Conservation (phyloP, 2,113 vertebrate species). For the Myrmecobius fasciatus region DNA sequence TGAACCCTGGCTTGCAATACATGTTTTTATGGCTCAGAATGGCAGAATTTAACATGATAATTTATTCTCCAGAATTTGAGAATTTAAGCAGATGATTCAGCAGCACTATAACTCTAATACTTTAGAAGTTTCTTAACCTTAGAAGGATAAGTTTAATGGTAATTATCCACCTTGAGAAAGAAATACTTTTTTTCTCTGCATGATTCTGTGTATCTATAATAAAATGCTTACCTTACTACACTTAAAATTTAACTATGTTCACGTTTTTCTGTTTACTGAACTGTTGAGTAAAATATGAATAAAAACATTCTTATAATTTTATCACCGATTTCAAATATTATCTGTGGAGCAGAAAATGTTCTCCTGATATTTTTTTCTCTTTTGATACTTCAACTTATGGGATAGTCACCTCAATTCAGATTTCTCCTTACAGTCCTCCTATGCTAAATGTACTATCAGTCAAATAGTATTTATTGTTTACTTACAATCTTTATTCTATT, state of each 20-base stretch:
- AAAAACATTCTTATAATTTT: neutral
- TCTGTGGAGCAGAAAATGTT: neutral
- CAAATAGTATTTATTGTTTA: neutral
- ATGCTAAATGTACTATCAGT: neutral
- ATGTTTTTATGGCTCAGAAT: neutral
- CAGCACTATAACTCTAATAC: neutral
- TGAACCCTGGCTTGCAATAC: neutral
- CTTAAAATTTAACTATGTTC: neutral
- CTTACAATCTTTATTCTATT: neutral
- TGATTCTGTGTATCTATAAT: neutral
- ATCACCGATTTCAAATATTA: neutral
- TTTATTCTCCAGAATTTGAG: neutral
- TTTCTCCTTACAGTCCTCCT: neutral
- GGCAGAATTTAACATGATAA: neutral
- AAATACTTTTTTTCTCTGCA: neutral
- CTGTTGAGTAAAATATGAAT: neutral
- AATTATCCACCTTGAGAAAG: neutral
- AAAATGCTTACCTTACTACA: slow-evolving; percentile 30
- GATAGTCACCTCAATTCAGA: neutral
- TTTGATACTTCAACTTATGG: neutral
- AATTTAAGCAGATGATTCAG: neutral
- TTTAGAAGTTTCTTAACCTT: neutral
- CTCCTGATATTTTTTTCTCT: slow-evolving; percentile 26
- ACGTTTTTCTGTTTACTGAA: neutral
- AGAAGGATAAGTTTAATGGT: neutral